Evolutionary conservation across 2,797 vertebrate species (phyloP).

Genomic region (Pristis pectinata): DNA sequence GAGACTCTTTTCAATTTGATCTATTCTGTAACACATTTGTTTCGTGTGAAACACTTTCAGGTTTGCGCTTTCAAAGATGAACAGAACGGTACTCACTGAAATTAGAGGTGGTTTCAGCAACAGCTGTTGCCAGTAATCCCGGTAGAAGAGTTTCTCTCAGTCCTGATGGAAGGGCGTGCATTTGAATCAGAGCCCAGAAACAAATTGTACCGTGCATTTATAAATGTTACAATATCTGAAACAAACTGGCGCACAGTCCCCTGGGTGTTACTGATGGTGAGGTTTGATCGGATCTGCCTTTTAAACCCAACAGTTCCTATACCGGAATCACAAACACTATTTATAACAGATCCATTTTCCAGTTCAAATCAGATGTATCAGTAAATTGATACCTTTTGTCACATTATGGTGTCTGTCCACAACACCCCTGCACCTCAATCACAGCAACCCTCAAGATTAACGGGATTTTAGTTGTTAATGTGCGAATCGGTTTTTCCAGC

Average conservation of each 20-base stretch:
- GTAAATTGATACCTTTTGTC: not conserved
- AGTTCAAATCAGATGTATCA: not conserved
- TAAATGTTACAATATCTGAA: too few species aligned
- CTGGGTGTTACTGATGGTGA: not conserved
- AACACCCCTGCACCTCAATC: not conserved
- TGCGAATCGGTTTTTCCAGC: not conserved
- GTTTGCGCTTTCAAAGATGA: not conserved
- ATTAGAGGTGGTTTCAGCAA: not conserved
- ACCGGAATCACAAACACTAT: not conserved
- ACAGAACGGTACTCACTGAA: not conserved
- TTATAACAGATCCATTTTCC: not conserved
- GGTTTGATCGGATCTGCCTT: not conserved
- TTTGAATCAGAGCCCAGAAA: not conserved
- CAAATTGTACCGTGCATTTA: not conserved
- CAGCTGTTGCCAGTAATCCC: not conserved
- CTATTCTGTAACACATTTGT: not conserved
- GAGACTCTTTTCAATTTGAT: not conserved
- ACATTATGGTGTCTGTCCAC: not conserved
- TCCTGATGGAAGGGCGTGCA: not conserved
- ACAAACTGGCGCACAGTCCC: not conserved
- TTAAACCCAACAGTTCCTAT: not conserved
- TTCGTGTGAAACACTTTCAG: not conserved
- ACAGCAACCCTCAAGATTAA: not conserved
- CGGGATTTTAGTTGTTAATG: not conserved
- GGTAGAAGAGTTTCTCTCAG: not conserved